Conservation (phyloP, 2,888 invertebrate genomes). For the Ormyrus nitidulus region DNA sequence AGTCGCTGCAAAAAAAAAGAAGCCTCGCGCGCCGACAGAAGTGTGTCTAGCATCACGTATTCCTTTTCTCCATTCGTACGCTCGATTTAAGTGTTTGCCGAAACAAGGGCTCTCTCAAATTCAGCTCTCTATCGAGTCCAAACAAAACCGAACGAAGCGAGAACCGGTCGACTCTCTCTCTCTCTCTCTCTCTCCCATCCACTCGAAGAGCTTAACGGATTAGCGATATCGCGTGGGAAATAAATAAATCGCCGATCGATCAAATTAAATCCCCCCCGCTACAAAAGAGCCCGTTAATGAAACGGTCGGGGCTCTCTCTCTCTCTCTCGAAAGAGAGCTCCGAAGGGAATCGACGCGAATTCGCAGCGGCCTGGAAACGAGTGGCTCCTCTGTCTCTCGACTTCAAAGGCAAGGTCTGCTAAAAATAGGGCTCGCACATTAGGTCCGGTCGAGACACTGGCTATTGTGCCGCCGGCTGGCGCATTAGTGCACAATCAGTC, state of each 20-base stretch:
- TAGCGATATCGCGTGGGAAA: constrained; percentile 28
- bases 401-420: constrained; percentile 60
- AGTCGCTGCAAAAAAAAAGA: too few relatives aligned
- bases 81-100: too few relatives aligned
- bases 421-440: constrained; percentile 54
- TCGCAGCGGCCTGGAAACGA: constrained; percentile 60
- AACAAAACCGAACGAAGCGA: too few relatives aligned
- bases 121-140: too few relatives aligned
- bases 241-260: constrained; percentile 51
- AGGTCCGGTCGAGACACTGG: constrained; percentile 50
- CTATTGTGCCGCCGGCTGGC: constrained; percentile 48
- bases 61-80: too few relatives aligned
- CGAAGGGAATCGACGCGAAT: constrained; percentile 40
- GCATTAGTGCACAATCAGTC: constrained; percentile 59
- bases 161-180: too few relatives aligned
- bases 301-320: constrained; percentile 45
- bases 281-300: constrained; percentile 55
- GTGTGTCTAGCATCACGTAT: too few relatives aligned
- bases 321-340: constrained; percentile 23
- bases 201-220: too few relatives aligned
- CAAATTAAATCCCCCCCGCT: constrained; percentile 51
- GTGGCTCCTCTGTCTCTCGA: constrained; percentile 51
- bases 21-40: too few relatives aligned
- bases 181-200: too few relatives aligned
- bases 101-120: too few relatives aligned